A percentile compares a stretch with the other conserved stretches of the same genome.
Evolutionary conservation across 2,797 vertebrate species (phyloP).

Genomic region (Notolabrus celidotus): DNA sequence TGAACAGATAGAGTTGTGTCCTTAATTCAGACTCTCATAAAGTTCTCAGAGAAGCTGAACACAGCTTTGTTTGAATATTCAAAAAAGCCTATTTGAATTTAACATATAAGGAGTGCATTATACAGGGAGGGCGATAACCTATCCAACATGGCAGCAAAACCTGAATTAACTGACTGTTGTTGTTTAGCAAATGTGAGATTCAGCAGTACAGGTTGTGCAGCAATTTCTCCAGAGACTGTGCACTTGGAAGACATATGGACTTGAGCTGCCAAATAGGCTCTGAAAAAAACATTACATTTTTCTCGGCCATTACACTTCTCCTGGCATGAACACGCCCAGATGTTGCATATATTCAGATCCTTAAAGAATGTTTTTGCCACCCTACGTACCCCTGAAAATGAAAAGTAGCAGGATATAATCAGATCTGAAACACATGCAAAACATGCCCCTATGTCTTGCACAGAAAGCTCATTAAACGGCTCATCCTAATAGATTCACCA

Average conservation of each 20-base stretch:
- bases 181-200: slow-evolving; percentile 29
- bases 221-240: slow-evolving; percentile 24
- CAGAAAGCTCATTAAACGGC: slow-evolving; percentile 60
- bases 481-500: slow-evolving; percentile 57
- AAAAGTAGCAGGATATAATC: slow-evolving; percentile 44
- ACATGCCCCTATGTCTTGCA: slow-evolving; percentile 41
- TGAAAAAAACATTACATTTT: slow-evolving; percentile 35
- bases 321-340: slow-evolving; percentile 28
- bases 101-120: slow-evolving; percentile 67
- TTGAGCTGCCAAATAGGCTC: slow-evolving; percentile 8
- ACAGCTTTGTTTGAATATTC: slow-evolving; percentile 78
- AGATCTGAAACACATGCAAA: slow-evolving; percentile 62
- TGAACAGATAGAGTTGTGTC: slow-evolving; percentile 62
- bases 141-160: slow-evolving; percentile 39
- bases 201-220: slow-evolving; percentile 31
- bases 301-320: slow-evolving; percentile 21
- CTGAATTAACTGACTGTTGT: slow-evolving; percentile 39
- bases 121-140: slow-evolving; percentile 64
- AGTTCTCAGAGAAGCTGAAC: slow-evolving; percentile 63
- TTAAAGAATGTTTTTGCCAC: slow-evolving; percentile 54
- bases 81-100: slow-evolving; percentile 73
- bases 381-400: slow-evolving; percentile 32
- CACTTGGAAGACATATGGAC: slow-evolving; percentile 18
- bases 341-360: slow-evolving; percentile 37
- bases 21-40: slow-evolving; percentile 62